Evolutionary conservation across 2,797 vertebrate species (phyloP), one percentile per base, ranked within the genome.

Genomic region (Pangasius mekongensis): DNA sequence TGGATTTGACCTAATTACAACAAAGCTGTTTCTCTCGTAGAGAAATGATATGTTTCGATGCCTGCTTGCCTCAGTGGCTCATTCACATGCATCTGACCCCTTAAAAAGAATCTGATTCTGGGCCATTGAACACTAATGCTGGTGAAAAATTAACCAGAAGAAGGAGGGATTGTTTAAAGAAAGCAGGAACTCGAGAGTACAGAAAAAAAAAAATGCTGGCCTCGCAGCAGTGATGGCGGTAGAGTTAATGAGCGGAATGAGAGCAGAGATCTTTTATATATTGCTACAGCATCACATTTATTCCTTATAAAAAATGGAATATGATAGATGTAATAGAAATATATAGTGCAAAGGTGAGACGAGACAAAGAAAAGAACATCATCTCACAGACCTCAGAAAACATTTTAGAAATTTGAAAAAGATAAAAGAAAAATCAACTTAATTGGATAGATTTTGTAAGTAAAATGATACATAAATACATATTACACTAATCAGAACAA

Each of bases 71-170:
- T 74, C 73, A 0, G 39, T 47, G 71, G 27, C 24, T 74, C 43
- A 22, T 74, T 27, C 10, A 14, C 22, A 47, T 27, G 43, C 11
- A n/a, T 49, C 13, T 52, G 71, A 89, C 90, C 85, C 16, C 20
- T 80, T 88, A 86, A 91, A 83, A 52, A 88, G 58, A 76, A 60
- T 85, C 83, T 83, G 77, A 83, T 91, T 90, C 52, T 27, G 39
- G 30, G 85, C 56, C 4, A 7, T 39, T 56, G 87, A 87, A 85
- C 88, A 88, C 56, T 89, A 82, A 88, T 81, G 64, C 83, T 86
- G 52, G 60, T 90, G 83, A 90, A 89, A 87, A 82, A 78, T 82
- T 82, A 86, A 90, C 60, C 5, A 83, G 74, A 64, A 39, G 9
- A 30, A 62, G 81, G 52, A 52, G 86, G 64, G 76, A 73, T 89